Conservation (phyloP, 2,888 invertebrate genomes). For the Frankliniella fusca region DNA sequence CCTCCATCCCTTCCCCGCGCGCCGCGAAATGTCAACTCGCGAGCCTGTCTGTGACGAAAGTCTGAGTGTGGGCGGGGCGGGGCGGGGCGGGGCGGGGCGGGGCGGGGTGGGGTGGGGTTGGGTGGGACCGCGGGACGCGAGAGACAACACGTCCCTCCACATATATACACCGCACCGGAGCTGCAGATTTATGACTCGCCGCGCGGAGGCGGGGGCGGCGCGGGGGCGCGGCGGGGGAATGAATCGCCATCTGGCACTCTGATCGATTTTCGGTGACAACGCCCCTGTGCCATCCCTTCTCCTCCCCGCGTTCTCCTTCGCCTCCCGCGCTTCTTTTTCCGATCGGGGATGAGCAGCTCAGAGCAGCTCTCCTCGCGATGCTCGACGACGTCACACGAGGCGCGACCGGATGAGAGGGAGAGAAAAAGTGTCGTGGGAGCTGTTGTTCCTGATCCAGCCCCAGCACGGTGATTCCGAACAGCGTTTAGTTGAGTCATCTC, state of each 20-base stretch:
- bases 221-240: neutral
- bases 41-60: too few species aligned
- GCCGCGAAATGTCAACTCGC: too few species aligned
- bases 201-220: neutral
- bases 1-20: too few species aligned
- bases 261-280: conserved; percentile 26
- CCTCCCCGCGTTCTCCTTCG: neutral
- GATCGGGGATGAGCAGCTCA: too few species aligned
- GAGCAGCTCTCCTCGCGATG: too few species aligned
- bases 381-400: too few species aligned
- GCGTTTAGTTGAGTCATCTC: too few species aligned
- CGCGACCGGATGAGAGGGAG: too few species aligned
- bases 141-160: neutral
- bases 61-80: too few species aligned
- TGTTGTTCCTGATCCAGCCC: neutral
- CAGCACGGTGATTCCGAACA: too few species aligned
- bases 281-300: neutral
- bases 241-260: conserved; percentile 19
- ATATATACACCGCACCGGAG: neutral
- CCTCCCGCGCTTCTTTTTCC: too few species aligned
- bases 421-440: neutral
- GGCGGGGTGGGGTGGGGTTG: neutral
- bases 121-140: neutral
- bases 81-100: neutral
- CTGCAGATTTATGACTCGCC: conserved; percentile 13